Evolutionary conservation across 1,140 invertebrate genomes (phyloP), one percentile per base, ranked within the genome.

Genomic region (Coenobita brevimanus): DNA sequence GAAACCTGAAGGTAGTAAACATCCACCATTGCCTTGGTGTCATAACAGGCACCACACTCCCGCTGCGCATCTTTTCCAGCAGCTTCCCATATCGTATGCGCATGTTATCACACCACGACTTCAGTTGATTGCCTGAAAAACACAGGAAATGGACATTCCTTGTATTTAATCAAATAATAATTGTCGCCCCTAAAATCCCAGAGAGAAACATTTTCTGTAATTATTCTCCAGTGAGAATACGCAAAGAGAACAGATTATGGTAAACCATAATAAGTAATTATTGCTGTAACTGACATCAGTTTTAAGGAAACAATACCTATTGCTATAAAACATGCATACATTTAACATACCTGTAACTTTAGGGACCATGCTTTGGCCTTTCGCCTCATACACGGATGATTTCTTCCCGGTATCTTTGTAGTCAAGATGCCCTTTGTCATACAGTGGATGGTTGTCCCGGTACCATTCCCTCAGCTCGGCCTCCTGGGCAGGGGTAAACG

Each of bases 261-360:
- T 57, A 57, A 57, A 57, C 10, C 54, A 57, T 57, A 57, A 57
- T 13, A 57, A 57, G n/a, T 57, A 57, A 57, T n/a, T 57, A 57
- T 57, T 57, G 54, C 54, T 57, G 54, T n/a, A 57, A 57, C 54
- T 57, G 54, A 57, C 13, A 57, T 57, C 54, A 57, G n/a, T 57
- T 57, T 57, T 57, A n/a, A 57, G 54, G 54, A 57, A 57, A 57
- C 54, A 57, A 57, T 57, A 57, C 54, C 54, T 57, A 57, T 57
- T 57, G 54, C 54, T 13, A 57, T 57, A 57, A 57, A 57, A 57
- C 54, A 13, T 57, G 54, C 54, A 57, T n/a, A 57, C 54, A 57
- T 57, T 57, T 57, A 57, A 13, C n/a, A 57, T 57, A 57, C 54
- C 54, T 57, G 54, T 13, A 57, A 57, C n/a, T 57, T 57, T 57